A percentile compares a stretch with the other conserved stretches of the same genome.
These are phyloP conservation scores for Drosophila lowei DNA, from an alignment of 1,140 invertebrate genomes.

Conservation along the genomic window DNA sequence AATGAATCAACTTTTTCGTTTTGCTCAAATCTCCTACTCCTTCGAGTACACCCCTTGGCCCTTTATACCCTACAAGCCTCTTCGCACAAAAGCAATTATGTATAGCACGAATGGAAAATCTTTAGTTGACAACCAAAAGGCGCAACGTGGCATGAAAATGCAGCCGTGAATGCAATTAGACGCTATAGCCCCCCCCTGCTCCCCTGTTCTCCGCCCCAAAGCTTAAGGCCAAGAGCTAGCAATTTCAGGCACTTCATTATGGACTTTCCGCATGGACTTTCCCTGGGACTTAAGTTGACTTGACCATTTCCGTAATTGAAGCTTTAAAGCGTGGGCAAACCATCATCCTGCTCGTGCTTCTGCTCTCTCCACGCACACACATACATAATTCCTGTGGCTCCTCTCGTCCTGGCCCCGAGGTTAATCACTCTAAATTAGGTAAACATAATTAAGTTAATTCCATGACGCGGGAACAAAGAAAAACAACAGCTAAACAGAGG, in stretches of 20 bases:
- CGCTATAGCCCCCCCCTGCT: neutral
- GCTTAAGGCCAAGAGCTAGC: slow-evolving; percentile 13
- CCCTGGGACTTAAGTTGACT: slow-evolving; percentile 33
- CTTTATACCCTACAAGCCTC: slow-evolving; percentile 3
- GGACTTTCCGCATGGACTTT: slow-evolving; percentile 14
- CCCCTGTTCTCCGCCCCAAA: neutral
- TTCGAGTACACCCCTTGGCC: neutral
- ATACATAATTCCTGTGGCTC: slow-evolving; percentile 58
- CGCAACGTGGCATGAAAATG: slow-evolving; percentile 59
- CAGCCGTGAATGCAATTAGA: slow-evolving; percentile 66
- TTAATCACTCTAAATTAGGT: slow-evolving; percentile 79
- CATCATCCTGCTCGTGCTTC: neutral
- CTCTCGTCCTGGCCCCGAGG: slow-evolving; percentile 43
- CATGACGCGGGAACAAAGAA: slow-evolving; percentile 32
- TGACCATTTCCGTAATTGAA: slow-evolving; percentile 36
- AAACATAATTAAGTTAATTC: slow-evolving; percentile 80
- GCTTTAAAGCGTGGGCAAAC: slow-evolving; percentile 23
- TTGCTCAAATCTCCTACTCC: neutral
- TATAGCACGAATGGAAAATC: slow-evolving; percentile 22
- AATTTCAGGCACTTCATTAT: slow-evolving; percentile 42
- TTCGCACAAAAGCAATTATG: slow-evolving; percentile 11
- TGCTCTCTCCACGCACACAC: slow-evolving; percentile 24
- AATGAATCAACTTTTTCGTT: no score
- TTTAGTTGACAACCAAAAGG: slow-evolving; percentile 62
- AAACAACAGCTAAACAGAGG: slow-evolving; percentile 47